Conservation (phyloP, 2,888 invertebrate species). For the Microchrysa polita region DNA sequence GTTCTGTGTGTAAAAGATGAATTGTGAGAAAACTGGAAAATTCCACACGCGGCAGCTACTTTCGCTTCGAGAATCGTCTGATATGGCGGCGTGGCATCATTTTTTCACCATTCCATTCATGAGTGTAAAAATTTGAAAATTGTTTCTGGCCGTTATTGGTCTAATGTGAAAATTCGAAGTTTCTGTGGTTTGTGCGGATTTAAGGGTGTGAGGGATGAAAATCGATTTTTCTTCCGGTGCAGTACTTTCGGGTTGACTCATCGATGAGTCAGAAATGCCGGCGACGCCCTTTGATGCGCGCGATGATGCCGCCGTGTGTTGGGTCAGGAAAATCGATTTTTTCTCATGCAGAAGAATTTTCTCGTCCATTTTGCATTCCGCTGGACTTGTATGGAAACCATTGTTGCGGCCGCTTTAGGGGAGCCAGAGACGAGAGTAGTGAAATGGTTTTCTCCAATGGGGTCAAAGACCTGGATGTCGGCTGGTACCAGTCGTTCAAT, state of each 20-base stretch:
- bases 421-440: neutral
- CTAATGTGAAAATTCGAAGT: too few relatives aligned
- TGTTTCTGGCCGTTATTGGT: too few relatives aligned
- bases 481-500: neutral
- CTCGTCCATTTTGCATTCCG: neutral
- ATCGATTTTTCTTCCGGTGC: neutral
- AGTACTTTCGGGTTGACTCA: neutral
- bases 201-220: neutral
- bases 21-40: neutral
- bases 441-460: neutral
- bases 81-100: slow-evolving; percentile 23
- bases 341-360: neutral
- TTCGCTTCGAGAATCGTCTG: neutral
- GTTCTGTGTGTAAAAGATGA: neutral
- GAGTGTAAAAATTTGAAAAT: too few relatives aligned
- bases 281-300: neutral
- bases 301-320: too few relatives aligned
- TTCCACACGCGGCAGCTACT: neutral
- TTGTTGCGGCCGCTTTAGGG: too few relatives aligned
- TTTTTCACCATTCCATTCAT: neutral
- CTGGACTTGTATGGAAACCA: too few relatives aligned
- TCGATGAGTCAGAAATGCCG: neutral
- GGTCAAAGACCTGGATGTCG: neutral
- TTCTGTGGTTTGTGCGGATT: neutral
- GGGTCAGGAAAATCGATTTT: too few relatives aligned